Percentiles rank a stretch among this genome's conserved stretches.
phyloP scores from a whole-genome alignment of 2,797 vertebrate species.

The Pseudochromis fuscus region DNA sequence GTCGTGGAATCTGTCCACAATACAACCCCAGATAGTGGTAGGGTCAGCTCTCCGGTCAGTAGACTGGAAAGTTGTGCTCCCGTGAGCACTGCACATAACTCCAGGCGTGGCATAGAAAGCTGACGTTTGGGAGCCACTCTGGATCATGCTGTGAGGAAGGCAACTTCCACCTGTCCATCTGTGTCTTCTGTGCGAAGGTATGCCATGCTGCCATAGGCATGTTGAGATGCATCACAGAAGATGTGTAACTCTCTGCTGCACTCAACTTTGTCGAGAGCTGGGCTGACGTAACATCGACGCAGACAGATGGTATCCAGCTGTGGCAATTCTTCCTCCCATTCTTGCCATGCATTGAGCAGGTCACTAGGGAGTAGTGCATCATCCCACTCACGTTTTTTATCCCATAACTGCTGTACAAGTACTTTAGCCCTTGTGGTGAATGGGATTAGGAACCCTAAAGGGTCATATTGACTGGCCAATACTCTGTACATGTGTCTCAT shows the following conservation, averaged over 20 bases:
- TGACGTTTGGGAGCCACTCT: slow-evolving; percentile 7
- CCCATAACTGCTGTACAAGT: slow-evolving; percentile 10
- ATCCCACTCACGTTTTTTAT: slow-evolving; percentile 6
- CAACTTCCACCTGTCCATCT: background rate
- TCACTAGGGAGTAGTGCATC: background rate
- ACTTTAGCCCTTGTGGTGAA: slow-evolving; percentile 6
- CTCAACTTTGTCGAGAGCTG: slow-evolving; percentile 7
- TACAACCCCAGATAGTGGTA: slow-evolving; percentile 2
- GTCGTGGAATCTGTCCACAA: slow-evolving; percentile 20
- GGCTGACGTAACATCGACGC: background rate
- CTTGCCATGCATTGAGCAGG: background rate
- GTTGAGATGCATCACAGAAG: slow-evolving; percentile 22
- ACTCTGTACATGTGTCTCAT: background rate
- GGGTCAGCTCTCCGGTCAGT: slow-evolving; percentile 9
- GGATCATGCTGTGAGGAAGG: slow-evolving; percentile 13
- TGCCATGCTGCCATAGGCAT: slow-evolving; percentile 1
- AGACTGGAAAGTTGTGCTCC: slow-evolving; percentile 6
- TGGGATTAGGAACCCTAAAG: background rate
- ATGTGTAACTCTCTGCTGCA: slow-evolving; percentile 13
- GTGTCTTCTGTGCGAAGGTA: slow-evolving; percentile 1
- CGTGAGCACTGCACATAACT: background rate
- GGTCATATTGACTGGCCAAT: slow-evolving; percentile 5
- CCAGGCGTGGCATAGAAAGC: background rate
- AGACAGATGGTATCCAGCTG: slow-evolving; percentile 15
- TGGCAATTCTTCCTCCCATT: background rate